A percentile compares a stretch with the other conserved stretches of the same genome.
These are phyloP conservation scores for Rhinoderma darwinii DNA, from an alignment of 2,113 vertebrate genomes.

Conservation along the genomic window DNA sequence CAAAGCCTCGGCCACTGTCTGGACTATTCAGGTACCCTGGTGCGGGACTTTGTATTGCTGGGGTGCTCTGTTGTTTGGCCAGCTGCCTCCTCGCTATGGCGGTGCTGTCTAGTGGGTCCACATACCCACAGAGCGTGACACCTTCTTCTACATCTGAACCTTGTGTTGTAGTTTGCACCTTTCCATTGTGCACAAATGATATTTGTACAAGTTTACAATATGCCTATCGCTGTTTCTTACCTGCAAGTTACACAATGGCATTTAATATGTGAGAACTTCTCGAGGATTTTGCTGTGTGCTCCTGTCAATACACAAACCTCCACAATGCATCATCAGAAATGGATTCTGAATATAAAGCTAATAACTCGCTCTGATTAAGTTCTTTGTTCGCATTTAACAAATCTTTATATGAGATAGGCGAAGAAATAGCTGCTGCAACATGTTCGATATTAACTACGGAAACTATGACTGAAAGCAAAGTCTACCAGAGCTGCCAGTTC, in stretches of 20 bases:
- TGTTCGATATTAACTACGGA: conserved; percentile 35
- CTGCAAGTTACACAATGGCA: not conserved
- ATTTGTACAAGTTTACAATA: not conserved
- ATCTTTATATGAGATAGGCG: not conserved
- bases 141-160: too few relatives aligned
- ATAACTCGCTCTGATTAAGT: not conserved
- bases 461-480: conserved; percentile 36
- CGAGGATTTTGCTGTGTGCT: not conserved
- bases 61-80: too few relatives aligned
- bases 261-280: not conserved
- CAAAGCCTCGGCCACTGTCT: too few relatives aligned
- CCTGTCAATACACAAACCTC: not conserved
- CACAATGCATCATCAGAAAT: not conserved
- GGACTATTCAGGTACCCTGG: too few relatives aligned
- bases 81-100: too few relatives aligned
- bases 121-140: too few relatives aligned
- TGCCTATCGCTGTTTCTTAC: not conserved
- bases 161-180: not conserved
- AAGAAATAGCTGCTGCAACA: conserved; percentile 16
- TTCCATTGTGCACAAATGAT: not conserved
- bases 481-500: conserved; percentile 20
- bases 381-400: conserved; percentile 15
- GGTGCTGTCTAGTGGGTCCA: too few relatives aligned
- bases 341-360: not conserved
- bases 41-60: too few relatives aligned